Conservation (phyloP, 2,888 invertebrate genomes). For the Agrochola lychnidis region DNA sequence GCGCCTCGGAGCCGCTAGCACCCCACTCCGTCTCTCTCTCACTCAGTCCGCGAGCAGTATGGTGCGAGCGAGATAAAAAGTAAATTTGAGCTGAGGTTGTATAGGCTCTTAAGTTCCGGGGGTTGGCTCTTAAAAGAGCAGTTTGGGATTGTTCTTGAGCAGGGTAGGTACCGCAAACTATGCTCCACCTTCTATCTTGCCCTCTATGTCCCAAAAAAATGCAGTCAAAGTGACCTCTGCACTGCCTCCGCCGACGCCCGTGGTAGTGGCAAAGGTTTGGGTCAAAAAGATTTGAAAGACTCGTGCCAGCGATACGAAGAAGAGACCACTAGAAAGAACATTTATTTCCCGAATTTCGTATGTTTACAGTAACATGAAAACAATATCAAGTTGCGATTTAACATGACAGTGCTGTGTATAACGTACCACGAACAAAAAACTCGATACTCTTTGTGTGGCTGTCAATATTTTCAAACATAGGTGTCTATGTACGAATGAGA, state of each 20-base stretch:
- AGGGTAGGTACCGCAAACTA: neutral
- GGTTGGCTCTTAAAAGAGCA: neutral
- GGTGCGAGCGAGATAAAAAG: no score
- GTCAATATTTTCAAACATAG: conserved; percentile 9
- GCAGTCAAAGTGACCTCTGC: neutral
- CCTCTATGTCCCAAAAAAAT: neutral
- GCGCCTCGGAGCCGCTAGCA: no score
- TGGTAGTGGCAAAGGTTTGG: neutral
- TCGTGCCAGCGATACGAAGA: neutral
- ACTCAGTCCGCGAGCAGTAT: no score
- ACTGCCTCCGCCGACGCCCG: neutral
- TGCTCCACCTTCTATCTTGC: neutral
- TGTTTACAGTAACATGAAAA: conserved; percentile 14
- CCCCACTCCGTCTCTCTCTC: no score
- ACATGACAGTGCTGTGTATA: conserved; percentile 29
- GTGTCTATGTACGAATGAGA: conserved; percentile 1
- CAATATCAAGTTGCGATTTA: conserved; percentile 38
- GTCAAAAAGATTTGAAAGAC: neutral
- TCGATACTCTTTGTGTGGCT: neutral
- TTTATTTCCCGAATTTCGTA: neutral
- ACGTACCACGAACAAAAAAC: conserved; percentile 6
- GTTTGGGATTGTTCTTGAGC: neutral
- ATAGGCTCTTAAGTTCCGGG: neutral
- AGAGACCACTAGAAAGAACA: neutral
- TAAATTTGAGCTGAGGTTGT: no score